Evolutionary conservation across 2,797 vertebrate species (phyloP).

Genomic region (Chloroceryle amazona): DNA sequence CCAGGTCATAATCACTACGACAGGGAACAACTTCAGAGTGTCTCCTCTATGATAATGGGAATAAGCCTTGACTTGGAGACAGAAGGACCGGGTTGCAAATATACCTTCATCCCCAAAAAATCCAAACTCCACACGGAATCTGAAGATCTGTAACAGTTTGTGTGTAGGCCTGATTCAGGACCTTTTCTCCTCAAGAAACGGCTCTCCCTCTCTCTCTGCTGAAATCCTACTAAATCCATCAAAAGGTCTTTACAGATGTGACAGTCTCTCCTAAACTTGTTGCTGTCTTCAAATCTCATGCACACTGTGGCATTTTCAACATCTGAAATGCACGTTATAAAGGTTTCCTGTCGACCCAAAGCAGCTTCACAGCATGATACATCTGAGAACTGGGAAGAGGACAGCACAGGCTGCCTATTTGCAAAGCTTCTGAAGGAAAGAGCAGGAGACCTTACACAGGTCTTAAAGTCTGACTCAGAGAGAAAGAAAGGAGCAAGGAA

Average conservation of each 20-base stretch:
- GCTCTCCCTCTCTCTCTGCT: not conserved
- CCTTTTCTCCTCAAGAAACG: not conserved
- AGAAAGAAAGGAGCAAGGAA: not conserved
- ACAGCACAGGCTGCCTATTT: not conserved
- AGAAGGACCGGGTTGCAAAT: not conserved
- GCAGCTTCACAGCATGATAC: not conserved
- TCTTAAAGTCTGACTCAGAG: not conserved
- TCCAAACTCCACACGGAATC: not conserved
- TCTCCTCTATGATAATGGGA: not conserved
- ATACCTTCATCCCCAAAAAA: not conserved
- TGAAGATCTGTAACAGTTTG: not conserved
- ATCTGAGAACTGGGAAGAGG: not conserved
- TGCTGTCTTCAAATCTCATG: not conserved
- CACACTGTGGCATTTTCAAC: not conserved
- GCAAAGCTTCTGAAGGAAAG: slow-evolving; percentile 25
- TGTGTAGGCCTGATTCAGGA: not conserved
- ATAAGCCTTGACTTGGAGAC: not conserved
- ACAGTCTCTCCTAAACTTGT: not conserved
- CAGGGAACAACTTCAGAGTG: not conserved
- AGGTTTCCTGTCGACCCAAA: slow-evolving; percentile 43
- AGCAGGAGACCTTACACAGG: not conserved
- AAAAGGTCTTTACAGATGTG: not conserved
- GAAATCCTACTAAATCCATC: slow-evolving; percentile 14
- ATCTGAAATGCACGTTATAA: not conserved
- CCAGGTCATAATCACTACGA: not conserved